phyloP scores from a whole-genome alignment of 2,888 invertebrate species.

The Arenicola marina region DNA sequence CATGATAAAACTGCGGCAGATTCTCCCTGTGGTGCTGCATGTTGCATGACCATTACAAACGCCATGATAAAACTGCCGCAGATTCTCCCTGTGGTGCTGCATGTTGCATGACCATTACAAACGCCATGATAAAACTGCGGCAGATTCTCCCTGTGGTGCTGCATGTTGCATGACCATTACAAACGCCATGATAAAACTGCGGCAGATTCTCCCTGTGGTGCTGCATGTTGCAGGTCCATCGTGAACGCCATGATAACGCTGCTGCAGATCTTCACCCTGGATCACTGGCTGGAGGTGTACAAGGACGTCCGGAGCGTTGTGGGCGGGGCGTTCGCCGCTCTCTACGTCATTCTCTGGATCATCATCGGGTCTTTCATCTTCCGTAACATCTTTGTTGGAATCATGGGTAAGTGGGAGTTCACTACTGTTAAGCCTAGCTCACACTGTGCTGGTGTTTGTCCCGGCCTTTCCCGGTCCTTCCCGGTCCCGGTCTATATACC shows the following conservation, averaged over 20 bases:
- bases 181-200: background rate
- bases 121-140: background rate
- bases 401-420: no score
- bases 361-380: conserved; percentile 32
- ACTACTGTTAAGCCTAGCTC: no score
- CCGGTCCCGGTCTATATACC: no score
- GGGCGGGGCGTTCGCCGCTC: background rate
- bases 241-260: conserved; percentile 29
- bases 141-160: no score
- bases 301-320: conserved; percentile 23
- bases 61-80: no score
- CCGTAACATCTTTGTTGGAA: conserved; percentile 36
- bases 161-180: no score
- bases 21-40: conserved; percentile 36
- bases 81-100: no score
- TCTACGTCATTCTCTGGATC: conserved; percentile 34
- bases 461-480: no score
- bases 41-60: no score
- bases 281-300: conserved; percentile 31
- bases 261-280: conserved; percentile 36
- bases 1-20: conserved; percentile 32
- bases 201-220: background rate
- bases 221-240: conserved; percentile 18
- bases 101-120: no score
- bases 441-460: no score